Evolutionary conservation across 92 coral and sea anemone genomes (phyloP).

Genomic region (Blastomussa wellsi): DNA sequence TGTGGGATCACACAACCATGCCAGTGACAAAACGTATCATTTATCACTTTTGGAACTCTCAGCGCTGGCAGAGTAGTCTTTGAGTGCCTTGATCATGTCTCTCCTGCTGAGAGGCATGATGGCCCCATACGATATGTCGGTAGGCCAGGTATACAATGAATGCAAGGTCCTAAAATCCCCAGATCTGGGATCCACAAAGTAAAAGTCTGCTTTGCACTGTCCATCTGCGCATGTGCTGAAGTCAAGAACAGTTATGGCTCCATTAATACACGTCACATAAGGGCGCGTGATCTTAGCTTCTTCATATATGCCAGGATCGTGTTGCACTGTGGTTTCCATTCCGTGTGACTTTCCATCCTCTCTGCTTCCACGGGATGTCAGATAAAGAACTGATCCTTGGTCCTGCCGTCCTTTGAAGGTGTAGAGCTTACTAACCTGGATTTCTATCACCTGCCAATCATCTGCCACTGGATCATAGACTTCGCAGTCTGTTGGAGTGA

Average conservation of each 20-base stretch:
- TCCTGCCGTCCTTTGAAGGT: slow-evolving; percentile 23
- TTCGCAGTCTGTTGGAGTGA: slow-evolving; percentile 58
- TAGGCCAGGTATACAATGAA: slow-evolving; percentile 54
- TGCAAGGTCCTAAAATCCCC: slow-evolving; percentile 32
- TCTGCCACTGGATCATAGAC: slow-evolving; percentile 59
- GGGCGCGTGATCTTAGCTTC: slow-evolving; percentile 40
- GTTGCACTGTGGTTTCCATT: slow-evolving; percentile 1
- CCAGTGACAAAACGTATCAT: background rate
- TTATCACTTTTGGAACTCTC: background rate
- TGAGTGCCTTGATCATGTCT: slow-evolving; percentile 60
- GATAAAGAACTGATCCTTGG: slow-evolving; percentile 29
- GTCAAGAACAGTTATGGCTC: slow-evolving; percentile 35
- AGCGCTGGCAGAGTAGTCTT: slow-evolving; percentile 32
- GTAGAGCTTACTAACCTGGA: slow-evolving; percentile 36
- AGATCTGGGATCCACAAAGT: slow-evolving; percentile 31
- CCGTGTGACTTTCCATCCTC: background rate
- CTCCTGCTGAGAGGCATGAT: slow-evolving; percentile 62
- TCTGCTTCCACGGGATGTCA: background rate
- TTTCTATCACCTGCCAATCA: slow-evolving; percentile 53
- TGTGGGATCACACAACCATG: background rate
- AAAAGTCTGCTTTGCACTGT: slow-evolving; percentile 44
- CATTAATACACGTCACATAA: slow-evolving; percentile 43
- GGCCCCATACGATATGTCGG: slow-evolving; percentile 60
- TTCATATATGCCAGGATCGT: background rate
- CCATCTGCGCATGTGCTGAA: slow-evolving; percentile 48